Conservation (phyloP, 2,797 vertebrate species). For the Sitta carolinensis region DNA sequence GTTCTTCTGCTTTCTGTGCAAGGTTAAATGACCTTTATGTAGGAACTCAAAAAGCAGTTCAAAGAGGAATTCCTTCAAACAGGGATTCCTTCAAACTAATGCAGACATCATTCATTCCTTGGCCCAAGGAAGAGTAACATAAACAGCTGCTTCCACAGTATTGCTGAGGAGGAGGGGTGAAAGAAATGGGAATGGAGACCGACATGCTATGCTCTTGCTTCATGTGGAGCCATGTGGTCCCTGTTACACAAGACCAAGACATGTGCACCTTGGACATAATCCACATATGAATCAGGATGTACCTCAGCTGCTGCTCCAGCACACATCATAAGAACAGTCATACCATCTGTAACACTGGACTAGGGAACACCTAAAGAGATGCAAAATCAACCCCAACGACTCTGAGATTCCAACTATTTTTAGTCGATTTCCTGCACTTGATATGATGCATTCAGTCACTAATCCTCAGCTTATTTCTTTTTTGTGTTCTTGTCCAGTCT, state of each 20-base stretch:
- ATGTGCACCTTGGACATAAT: conserved; percentile 26
- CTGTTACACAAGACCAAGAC: conserved; percentile 34
- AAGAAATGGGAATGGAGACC: neutral
- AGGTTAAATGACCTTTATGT: neutral
- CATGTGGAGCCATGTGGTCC: neutral
- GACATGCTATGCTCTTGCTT: neutral
- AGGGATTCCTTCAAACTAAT: conserved; percentile 21
- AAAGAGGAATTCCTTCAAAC: conserved; percentile 30
- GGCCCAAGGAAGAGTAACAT: neutral
- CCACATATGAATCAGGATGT: conserved; percentile 6
- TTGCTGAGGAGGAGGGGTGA: neutral
- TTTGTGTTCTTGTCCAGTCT: neutral
- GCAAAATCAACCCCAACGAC: neutral
- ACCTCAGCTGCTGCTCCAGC: conserved; percentile 16
- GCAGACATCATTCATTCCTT: conserved; percentile 13
- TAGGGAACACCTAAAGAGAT: neutral
- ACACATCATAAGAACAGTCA: neutral
- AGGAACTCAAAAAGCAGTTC: conserved; percentile 9
- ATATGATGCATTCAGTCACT: neutral
- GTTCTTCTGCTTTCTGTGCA: neutral
- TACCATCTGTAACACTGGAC: neutral
- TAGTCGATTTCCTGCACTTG: neutral
- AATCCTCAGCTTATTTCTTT: neutral
- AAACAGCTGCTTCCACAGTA: conserved; percentile 3
- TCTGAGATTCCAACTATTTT: neutral